Base-by-base conservation (phyloP, 2,113 vertebrate genomes). In the Pavo muticus region DNA sequence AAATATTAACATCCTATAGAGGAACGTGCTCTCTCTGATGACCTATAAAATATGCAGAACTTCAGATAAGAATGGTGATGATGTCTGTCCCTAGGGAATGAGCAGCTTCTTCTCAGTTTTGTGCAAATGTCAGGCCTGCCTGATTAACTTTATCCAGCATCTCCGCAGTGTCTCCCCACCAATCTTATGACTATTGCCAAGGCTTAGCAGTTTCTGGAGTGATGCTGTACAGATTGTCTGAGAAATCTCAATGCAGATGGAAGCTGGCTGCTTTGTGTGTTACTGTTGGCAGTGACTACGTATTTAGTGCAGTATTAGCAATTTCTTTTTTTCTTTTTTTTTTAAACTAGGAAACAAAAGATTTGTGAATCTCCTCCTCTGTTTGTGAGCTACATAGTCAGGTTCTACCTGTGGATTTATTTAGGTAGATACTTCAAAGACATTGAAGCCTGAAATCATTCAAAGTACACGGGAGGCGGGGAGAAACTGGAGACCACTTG, bases 231-330 rank as follows among this genome's bases (percentile, higher is more conserved):
- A 94, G 63, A 50, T 86, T 95, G 79, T 63, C 91, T 96, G 91
- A 77, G 82, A 96, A 92, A 72, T 88, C 78, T 97, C 89, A 87
- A 14, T 90, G 80, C 89, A 94, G 92, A 96, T 96, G 84, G 88
- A 84, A 90, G 92, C 67, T 94, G 96, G 91, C 87, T 96, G 60
- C 67, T 89, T 35, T 71, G 39, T 52, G 39, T 88, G 75, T 91
- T 96, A 78, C 85, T 96, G 63, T 91, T 96, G 94, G 87, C 93
- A 89, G 25, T 39, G 45, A 88, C 56, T 88, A 29, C 59, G 73
- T 84, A 73, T 78, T 86, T 93, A 95, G 32, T 88, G 42, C 29
- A 71, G 25, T 74, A 90, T 88, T 77, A 87, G 47, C 52, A 75
- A 81, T 61, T 90, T 64, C 4, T 29, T 27, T 8, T 23, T 63